Evolutionary conservation across 2,888 invertebrate genomes (phyloP), one percentile per base, ranked within the genome.

Genomic region (Sminthurinus aureus): DNA sequence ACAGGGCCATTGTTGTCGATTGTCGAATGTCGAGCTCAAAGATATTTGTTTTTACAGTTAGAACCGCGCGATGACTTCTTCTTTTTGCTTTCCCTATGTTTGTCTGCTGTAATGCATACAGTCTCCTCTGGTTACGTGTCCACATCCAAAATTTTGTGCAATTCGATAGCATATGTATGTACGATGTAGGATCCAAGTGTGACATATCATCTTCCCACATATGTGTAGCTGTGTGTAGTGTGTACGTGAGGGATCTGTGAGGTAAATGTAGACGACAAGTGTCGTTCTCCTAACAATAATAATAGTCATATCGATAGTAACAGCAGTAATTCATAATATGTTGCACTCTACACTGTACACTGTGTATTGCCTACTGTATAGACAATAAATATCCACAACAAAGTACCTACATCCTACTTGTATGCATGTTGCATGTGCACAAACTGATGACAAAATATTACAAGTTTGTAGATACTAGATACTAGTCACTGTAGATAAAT

Each of bases 11-110:
- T 88, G 88, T 88, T 86, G 86, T 86, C n/a, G n/a, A n/a, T n/a
- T n/a, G n/a, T n/a, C n/a, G n/a, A n/a, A n/a, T n/a, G n/a, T n/a
- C 84, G 79, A 85, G 81, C 84, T 84, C 81, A 84, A 84, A 85
- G 83, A 85, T 86, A 86, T 87, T 87, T 87, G 86, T 87, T 87
- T 87, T 86, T 86, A 86, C 87, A 85, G 85, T 85, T 84, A 82
- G 74, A 67, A 50, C 22, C 51, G n/a, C n/a, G 24, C 67, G 79
- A 79, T 79, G 69, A 79, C 79, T 79, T 79, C 79, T 79, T 79
- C 22, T 71, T 71, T n/a, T 79, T 69, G 69, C 69, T 50, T 69
- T 71, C 24, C 22, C 13, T 71, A 71, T 71, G 13, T n/a, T n/a
- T n/a, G n/a, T n/a, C n/a, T n/a, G 22, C 26, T 71, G 8, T 8